A percentile compares a stretch with the other conserved stretches of the same genome.
These are phyloP conservation scores for Seira sanloemensis DNA, from an alignment of 2,888 invertebrate species.

Conservation along the genomic window DNA sequence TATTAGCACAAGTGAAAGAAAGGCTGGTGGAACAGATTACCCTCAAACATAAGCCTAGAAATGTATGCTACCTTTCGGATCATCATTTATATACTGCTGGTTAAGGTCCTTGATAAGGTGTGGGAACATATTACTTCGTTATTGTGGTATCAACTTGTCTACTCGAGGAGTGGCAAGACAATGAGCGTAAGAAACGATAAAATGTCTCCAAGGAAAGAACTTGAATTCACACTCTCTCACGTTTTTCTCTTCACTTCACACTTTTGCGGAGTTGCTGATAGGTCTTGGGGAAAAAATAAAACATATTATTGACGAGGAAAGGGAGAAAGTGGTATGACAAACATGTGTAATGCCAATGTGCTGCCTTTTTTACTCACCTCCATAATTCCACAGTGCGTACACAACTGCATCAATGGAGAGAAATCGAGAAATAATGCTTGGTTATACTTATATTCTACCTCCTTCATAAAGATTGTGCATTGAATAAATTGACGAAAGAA, in stretches of 20 bases:
- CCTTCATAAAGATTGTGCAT: background rate
- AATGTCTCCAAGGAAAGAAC: too few relatives aligned
- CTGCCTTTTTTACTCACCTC: background rate
- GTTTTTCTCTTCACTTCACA: background rate
- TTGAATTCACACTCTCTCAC: background rate
- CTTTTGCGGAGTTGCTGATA: background rate
- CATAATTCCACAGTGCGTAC: background rate
- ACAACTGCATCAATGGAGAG: background rate
- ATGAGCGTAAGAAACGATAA: too few relatives aligned
- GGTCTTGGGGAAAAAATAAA: background rate
- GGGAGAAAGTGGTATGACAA: conserved; percentile 1
- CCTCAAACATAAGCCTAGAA: too few relatives aligned
- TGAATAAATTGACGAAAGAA: background rate
- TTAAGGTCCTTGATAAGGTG: too few relatives aligned
- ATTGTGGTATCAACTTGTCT: too few relatives aligned
- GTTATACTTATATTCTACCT: background rate
- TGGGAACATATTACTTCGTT: too few relatives aligned
- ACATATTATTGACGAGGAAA: background rate
- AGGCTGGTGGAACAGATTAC: too few relatives aligned
- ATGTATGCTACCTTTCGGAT: too few relatives aligned
- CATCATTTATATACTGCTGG: too few relatives aligned
- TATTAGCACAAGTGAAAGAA: too few relatives aligned
- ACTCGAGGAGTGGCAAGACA: too few relatives aligned
- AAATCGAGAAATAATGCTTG: too few relatives aligned
- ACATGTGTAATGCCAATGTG: background rate